Conservation (phyloP, 2,888 invertebrate species). For the Seira musarum region DNA sequence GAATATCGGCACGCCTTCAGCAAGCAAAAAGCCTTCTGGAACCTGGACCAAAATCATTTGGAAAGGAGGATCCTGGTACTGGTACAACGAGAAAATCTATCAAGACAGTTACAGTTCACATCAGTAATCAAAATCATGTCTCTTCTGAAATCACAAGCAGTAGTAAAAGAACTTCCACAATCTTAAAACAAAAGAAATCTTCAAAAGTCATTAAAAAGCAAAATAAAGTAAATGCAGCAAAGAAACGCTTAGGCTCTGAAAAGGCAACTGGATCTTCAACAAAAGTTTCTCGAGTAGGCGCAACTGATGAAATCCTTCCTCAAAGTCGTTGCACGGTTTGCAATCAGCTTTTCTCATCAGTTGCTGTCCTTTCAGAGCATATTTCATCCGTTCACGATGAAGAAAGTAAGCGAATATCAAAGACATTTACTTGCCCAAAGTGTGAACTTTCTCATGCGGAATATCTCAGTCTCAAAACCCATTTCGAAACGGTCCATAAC, state of each 20-base stretch:
- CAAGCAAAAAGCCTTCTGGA: no score
- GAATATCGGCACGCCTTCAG: no score
- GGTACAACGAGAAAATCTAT: no score
- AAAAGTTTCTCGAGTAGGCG: neutral
- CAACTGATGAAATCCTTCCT: no score
- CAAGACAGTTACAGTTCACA: no score
- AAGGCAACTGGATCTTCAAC: slow-evolving; percentile 22
- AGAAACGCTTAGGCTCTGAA: slow-evolving; percentile 11
- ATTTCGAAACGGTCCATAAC: slow-evolving; percentile 38
- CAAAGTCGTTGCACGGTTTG: slow-evolving; percentile 42
- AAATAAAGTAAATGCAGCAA: slow-evolving; percentile 21
- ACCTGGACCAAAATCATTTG: no score
- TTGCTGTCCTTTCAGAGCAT: slow-evolving; percentile 19
- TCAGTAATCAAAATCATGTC: no score
- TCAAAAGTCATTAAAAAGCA: slow-evolving; percentile 17
- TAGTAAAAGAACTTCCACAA: no score
- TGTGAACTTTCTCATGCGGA: slow-evolving; percentile 15
- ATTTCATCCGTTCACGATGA: slow-evolving; percentile 27
- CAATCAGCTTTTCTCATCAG: slow-evolving; percentile 26
- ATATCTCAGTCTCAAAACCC: slow-evolving; percentile 14
- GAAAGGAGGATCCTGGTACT: no score
- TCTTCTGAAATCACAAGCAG: no score
- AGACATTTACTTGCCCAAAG: slow-evolving; percentile 19
- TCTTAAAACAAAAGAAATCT: slow-evolving; percentile 4
- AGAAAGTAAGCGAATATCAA: no score